These are phyloP conservation scores for Eupithecia exiguata DNA, from an alignment of 2,888 invertebrate genomes.

Conservation along the genomic window DNA sequence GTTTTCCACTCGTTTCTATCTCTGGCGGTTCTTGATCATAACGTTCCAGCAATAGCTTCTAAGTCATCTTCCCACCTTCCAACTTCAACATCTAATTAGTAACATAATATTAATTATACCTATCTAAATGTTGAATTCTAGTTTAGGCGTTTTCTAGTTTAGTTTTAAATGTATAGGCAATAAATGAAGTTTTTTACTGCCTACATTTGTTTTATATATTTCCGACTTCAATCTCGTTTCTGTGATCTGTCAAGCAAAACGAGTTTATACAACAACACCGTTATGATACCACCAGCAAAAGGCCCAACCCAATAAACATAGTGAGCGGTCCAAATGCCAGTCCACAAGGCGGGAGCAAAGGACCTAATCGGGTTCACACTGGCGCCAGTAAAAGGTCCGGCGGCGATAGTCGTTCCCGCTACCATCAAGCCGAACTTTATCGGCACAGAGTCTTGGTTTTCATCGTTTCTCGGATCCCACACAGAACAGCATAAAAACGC, in stretches of 20 bases:
- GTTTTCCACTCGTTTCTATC: too few species aligned
- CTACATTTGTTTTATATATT: neutral
- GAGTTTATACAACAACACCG: conserved; percentile 63
- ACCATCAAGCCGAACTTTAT: conserved; percentile 88
- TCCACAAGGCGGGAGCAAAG: conserved; percentile 89
- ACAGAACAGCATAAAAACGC: conserved; percentile 87
- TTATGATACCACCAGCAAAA: conserved; percentile 60
- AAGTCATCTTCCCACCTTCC: too few species aligned
- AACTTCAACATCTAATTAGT: neutral
- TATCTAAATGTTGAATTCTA: neutral
- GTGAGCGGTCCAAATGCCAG: conserved; percentile 85
- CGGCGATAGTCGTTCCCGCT: conserved; percentile 85
- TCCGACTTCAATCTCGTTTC: neutral
- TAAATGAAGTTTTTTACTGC: too few species aligned
- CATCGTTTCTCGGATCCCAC: conserved; percentile 88
- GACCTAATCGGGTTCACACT: conserved; percentile 89
- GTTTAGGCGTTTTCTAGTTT: too few species aligned
- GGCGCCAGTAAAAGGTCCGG: conserved; percentile 87
- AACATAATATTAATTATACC: conserved; percentile 1
- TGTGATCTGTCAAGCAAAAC: conserved; percentile 51
- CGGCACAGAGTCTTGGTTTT: conserved; percentile 85
- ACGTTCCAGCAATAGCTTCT: too few species aligned
- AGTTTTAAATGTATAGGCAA: too few species aligned
- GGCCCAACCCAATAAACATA: conserved; percentile 91
- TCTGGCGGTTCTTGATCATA: too few species aligned